These are phyloP conservation scores for Rhabdornis inornatus DNA, from an alignment of 2,113 vertebrate species.

Conservation along the genomic window DNA sequence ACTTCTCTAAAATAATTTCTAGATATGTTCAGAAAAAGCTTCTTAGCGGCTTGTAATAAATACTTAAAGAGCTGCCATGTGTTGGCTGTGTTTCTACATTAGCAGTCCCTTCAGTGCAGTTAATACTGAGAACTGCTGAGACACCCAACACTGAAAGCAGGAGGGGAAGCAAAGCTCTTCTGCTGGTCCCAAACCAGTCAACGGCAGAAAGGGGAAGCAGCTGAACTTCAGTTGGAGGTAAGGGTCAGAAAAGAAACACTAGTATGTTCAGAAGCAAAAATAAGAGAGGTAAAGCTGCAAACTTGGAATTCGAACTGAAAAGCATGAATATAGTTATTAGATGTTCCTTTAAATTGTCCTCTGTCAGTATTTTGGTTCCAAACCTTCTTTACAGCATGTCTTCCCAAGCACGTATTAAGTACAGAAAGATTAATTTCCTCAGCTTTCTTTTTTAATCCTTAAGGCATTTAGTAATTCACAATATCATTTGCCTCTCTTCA, in stretches of 20 bases:
- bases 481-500: not conserved
- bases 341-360: not conserved
- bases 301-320: not conserved
- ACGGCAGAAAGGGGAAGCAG: not conserved
- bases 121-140: not conserved
- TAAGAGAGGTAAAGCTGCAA: not conserved
- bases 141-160: not conserved
- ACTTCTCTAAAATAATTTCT: conserved; percentile 28
- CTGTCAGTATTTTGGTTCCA: not conserved
- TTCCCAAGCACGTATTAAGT: not conserved
- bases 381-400: not conserved
- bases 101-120: not conserved
- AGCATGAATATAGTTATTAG: not conserved
- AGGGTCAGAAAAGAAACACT: not conserved
- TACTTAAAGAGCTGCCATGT: not conserved
- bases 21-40: conserved; percentile 44
- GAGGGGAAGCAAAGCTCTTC: not conserved
- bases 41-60: conserved; percentile 21
- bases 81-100: not conserved
- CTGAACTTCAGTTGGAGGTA: not conserved
- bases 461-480: not conserved
- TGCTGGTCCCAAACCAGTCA: not conserved
- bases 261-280: not conserved
- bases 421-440: not conserved
- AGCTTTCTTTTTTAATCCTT: not conserved